These are phyloP conservation scores for Mastigias papua DNA, from an alignment of 30 jellyfish, hydroid and myxozoan genomes.

Conservation along the genomic window DNA sequence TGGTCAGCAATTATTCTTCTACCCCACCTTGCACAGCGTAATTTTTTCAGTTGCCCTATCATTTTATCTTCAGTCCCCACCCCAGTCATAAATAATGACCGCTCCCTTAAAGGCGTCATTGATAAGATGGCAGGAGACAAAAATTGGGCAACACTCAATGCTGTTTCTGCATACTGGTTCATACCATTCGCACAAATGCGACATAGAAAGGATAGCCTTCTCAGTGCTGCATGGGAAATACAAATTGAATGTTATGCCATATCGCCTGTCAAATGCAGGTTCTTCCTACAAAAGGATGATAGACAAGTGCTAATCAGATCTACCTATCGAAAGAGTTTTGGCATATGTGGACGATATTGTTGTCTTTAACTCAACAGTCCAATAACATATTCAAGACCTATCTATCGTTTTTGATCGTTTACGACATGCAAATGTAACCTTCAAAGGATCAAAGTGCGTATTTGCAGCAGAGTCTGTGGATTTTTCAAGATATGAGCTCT, in stretches of 20 bases:
- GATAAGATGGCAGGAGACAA: neutral
- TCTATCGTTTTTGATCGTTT: neutral
- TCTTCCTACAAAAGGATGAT: neutral
- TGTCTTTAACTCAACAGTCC: neutral
- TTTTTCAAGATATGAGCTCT: too few relatives aligned
- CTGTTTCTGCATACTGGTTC: neutral
- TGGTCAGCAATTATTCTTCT: too few relatives aligned
- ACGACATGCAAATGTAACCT: neutral
- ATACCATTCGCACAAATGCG: neutral
- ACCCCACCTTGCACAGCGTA: too few relatives aligned
- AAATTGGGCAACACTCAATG: neutral
- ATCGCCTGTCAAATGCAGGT: neutral
- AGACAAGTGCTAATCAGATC: neutral
- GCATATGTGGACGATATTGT: neutral
- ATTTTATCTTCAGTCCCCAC: too few relatives aligned
- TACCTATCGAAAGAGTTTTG: neutral
- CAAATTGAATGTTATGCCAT: neutral
- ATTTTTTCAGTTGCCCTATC: too few relatives aligned
- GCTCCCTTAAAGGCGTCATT: neutral
- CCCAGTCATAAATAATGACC: too few relatives aligned
- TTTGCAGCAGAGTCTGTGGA: neutral
- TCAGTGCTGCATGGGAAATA: neutral
- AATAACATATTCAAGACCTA: neutral
- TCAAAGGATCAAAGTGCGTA: neutral
- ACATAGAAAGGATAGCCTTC: neutral